These are phyloP conservation scores for Drosophila borealis DNA, from an alignment of 2,888 invertebrate species.

Conservation along the genomic window DNA sequence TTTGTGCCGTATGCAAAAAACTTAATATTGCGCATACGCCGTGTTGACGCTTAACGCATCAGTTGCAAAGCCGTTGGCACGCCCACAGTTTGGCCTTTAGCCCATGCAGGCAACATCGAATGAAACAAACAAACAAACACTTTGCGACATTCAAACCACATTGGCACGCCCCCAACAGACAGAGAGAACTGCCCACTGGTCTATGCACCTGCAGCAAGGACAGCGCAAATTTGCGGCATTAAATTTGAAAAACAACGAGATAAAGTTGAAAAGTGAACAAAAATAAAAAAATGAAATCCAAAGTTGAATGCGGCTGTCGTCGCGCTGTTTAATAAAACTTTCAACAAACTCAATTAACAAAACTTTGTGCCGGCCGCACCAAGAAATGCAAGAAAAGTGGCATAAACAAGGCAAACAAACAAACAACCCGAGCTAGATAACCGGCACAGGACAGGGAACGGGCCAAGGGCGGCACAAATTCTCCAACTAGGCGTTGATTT, in stretches of 20 bases:
- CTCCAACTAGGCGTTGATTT: conserved; percentile 76
- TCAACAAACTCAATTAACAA: conserved; percentile 80
- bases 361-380: conserved; percentile 76
- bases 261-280: conserved; percentile 15
- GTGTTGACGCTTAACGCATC: conserved; percentile 50
- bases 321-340: conserved; percentile 78
- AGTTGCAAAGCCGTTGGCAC: conserved; percentile 26
- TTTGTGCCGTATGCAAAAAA: conserved; percentile 7
- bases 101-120: conserved; percentile 10
- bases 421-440: conserved; percentile 60
- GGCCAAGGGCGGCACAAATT: conserved; percentile 14
- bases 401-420: conserved; percentile 80
- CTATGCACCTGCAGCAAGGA: conserved; percentile 35
- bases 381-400: conserved; percentile 80
- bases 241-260: conserved; percentile 34
- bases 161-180: conserved; percentile 32
- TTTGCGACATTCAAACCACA: conserved; percentile 46
- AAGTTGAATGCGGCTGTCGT: conserved; percentile 72
- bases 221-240: conserved; percentile 37
- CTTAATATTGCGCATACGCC: conserved; percentile 44
- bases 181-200: conserved; percentile 8
- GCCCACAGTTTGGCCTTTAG: conserved; percentile 48
- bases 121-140: conserved; percentile 40
- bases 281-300: conserved; percentile 27
- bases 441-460: conserved; percentile 13